phyloP scores from a whole-genome alignment of 2,888 invertebrate species.

The Diadegma fenestrale region DNA sequence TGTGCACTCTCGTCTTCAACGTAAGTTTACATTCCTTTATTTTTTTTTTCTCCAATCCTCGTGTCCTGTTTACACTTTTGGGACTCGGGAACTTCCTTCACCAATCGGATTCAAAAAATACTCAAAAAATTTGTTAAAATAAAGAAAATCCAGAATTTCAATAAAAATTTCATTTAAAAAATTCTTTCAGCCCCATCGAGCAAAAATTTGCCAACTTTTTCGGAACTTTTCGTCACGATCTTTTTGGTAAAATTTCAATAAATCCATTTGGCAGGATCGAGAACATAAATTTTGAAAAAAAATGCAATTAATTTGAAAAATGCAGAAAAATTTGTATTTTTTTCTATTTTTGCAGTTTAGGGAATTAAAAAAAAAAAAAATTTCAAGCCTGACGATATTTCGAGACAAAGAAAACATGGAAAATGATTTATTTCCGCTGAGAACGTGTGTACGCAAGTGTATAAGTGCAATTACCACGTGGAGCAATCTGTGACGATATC shows the following conservation, averaged over 20 bases:
- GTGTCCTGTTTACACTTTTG: not conserved
- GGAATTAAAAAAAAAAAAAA: no score
- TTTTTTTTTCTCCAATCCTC: not conserved
- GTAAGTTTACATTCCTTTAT: not conserved
- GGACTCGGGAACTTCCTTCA: not conserved
- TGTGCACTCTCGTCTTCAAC: slow-evolving; percentile 13
- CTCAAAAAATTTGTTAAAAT: no score
- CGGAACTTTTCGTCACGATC: no score
- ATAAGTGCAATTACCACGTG: slow-evolving; percentile 75
- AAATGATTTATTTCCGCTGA: slow-evolving; percentile 37
- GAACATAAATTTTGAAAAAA: not conserved
- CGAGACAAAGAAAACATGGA: slow-evolving; percentile 59
- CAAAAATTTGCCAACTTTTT: no score
- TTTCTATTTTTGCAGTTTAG: not conserved
- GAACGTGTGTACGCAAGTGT: slow-evolving; percentile 45
- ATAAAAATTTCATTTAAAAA: not conserved
- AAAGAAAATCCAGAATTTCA: not conserved
- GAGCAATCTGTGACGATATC: slow-evolving; percentile 75
- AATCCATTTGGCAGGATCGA: not conserved
- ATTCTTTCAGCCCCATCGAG: no score
- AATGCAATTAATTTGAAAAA: not conserved
- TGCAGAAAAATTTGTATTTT: not conserved
- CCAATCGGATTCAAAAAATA: no score
- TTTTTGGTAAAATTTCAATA: not conserved
- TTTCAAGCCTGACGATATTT: slow-evolving; percentile 18